These are phyloP conservation scores for Nipponacmea schrenckii DNA, from an alignment of 2,888 invertebrate species.

Conservation along the genomic window DNA sequence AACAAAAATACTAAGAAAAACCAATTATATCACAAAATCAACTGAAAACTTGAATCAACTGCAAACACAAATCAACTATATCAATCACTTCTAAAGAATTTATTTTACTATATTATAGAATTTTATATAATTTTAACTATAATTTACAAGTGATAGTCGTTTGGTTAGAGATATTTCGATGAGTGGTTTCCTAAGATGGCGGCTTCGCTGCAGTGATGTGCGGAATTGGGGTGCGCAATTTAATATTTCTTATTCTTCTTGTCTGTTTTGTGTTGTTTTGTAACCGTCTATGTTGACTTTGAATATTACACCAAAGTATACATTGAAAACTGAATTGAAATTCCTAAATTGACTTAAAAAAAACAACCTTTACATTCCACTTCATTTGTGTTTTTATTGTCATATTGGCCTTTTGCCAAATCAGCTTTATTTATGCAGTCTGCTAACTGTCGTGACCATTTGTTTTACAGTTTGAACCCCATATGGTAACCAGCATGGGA, in stretches of 20 bases:
- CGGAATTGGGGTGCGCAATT: slow-evolving; percentile 53
- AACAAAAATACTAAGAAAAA: neutral
- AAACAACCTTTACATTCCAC: slow-evolving; percentile 15
- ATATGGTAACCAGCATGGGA: no score
- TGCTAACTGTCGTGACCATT: no score
- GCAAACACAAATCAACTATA: no score
- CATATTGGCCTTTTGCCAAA: neutral
- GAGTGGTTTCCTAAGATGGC: slow-evolving; percentile 54
- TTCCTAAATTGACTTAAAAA: neutral
- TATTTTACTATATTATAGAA: no score
- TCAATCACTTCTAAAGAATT: no score
- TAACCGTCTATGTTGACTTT: neutral
- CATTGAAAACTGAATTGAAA: no score
- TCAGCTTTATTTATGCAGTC: no score
- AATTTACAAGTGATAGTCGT: neutral
- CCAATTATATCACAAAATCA: no score
- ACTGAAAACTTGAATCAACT: no score
- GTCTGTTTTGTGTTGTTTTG: neutral
- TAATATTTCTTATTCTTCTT: neutral
- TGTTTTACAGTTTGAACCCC: no score
- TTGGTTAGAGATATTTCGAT: slow-evolving; percentile 13
- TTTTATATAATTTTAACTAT: no score
- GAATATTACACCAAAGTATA: no score
- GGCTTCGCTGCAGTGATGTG: slow-evolving; percentile 65
- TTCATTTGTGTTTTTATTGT: neutral